Percentiles rank a stretch among this genome's conserved stretches.
phyloP scores from a whole-genome alignment of 2,113 vertebrate species.

The Tragelaphus buxtoni region DNA sequence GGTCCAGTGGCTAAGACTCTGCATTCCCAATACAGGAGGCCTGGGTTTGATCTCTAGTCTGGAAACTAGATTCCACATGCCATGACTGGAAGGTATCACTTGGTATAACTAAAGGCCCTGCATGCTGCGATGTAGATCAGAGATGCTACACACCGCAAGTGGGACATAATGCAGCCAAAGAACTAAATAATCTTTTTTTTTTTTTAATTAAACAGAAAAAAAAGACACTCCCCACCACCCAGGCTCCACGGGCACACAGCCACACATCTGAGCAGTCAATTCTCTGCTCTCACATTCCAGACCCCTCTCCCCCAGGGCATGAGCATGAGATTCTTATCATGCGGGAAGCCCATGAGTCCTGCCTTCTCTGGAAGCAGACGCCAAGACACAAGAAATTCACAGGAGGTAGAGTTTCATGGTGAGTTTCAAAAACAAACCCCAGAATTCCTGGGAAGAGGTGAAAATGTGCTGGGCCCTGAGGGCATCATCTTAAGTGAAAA shows the following conservation, averaged over 20 bases:
- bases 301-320: background rate
- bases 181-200: background rate
- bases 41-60: background rate
- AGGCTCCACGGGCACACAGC: accelerated
- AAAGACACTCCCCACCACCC: background rate
- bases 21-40: background rate
- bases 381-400: background rate
- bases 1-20: background rate
- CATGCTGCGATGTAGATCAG: background rate
- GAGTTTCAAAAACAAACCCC: background rate
- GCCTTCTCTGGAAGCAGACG: background rate
- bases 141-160: background rate
- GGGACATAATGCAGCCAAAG: background rate
- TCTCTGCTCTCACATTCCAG: background rate
- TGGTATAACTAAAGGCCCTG: background rate
- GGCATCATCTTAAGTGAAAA: background rate
- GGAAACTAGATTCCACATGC: background rate
- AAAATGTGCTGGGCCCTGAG: background rate
- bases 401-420: background rate
- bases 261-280: background rate
- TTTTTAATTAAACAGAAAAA: background rate
- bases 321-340: background rate
- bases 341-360: background rate
- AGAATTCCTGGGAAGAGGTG: background rate
- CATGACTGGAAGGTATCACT: background rate